These are phyloP conservation scores for Andrena minutula DNA, from an alignment of 2,888 invertebrate species.

Conservation along the genomic window DNA sequence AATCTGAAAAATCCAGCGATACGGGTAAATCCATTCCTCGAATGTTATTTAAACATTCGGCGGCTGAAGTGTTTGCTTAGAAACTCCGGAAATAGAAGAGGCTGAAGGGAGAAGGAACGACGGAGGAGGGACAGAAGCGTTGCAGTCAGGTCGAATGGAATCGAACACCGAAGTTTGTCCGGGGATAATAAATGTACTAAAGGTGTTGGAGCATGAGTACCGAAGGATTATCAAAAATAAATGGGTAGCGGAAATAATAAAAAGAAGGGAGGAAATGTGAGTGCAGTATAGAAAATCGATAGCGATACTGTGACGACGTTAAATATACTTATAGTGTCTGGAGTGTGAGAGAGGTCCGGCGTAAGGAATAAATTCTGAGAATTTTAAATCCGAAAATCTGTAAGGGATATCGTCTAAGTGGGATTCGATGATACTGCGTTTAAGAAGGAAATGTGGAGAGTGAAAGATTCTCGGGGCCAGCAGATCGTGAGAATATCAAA, in stretches of 20 bases:
- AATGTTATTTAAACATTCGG: slow-evolving; percentile 4
- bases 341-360: background rate
- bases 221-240: background rate
- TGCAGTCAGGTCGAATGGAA: background rate
- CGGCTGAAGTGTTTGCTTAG: background rate
- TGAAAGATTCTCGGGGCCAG: background rate
- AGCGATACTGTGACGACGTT: background rate
- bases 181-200: background rate
- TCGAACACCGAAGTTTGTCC: background rate
- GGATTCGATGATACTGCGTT: background rate
- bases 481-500: background rate
- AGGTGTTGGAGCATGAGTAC: background rate
- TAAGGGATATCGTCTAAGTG: no score
- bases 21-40: background rate
- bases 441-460: background rate
- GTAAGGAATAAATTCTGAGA: background rate
- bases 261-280: background rate
- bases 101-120: background rate
- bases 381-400: background rate
- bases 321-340: background rate
- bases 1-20: background rate
- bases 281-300: no score
- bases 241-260: background rate
- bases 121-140: background rate
- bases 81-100: background rate